A percentile compares a stretch with the other conserved stretches of the same genome.
phyloP scores from a whole-genome alignment of 2,888 invertebrate genomes.

The Archips xylosteana region DNA sequence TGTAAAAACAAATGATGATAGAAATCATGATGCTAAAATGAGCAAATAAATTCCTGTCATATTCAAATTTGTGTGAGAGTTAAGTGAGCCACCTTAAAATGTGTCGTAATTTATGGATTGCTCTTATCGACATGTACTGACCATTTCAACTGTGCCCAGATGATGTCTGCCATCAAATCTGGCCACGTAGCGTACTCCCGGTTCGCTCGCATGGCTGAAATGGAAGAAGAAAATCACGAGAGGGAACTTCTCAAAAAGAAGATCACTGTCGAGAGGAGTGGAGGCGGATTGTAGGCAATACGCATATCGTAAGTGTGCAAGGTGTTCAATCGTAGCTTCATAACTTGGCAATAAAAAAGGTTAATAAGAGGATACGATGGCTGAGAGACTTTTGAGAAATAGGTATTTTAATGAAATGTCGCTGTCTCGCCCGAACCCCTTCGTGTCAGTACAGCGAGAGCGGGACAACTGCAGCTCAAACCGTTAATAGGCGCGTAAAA shows the following conservation, averaged over 20 bases:
- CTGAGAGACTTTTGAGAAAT: too few relatives aligned
- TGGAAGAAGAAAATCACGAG: slow-evolving; percentile 94
- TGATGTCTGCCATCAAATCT: slow-evolving; percentile 99
- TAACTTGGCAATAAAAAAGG: too few relatives aligned
- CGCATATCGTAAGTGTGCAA: slow-evolving; percentile 45
- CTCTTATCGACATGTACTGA: background rate
- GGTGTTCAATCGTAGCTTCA: too few relatives aligned
- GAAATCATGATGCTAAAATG: background rate
- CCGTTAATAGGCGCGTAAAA: too few relatives aligned
- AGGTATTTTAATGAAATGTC: too few relatives aligned
- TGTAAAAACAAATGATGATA: background rate
- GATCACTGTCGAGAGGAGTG: slow-evolving; percentile 97
- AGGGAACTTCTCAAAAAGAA: slow-evolving; percentile 90
- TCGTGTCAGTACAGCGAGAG: too few relatives aligned
- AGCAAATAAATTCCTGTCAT: background rate
- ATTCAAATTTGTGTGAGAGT: background rate
- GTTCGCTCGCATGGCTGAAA: slow-evolving; percentile 97
- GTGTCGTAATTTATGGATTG: background rate
- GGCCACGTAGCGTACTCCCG: slow-evolving; percentile 98
- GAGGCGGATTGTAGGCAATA: slow-evolving; percentile 93
- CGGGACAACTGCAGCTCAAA: too few relatives aligned
- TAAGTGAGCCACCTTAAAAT: background rate
- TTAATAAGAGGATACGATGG: too few relatives aligned
- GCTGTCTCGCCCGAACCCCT: too few relatives aligned
- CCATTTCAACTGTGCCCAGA: slow-evolving; percentile 82